Percentiles rank a stretch among this genome's conserved stretches.
Conservation (phyloP, 2,113 vertebrate genomes). For the Orycteropus afer region DNA sequence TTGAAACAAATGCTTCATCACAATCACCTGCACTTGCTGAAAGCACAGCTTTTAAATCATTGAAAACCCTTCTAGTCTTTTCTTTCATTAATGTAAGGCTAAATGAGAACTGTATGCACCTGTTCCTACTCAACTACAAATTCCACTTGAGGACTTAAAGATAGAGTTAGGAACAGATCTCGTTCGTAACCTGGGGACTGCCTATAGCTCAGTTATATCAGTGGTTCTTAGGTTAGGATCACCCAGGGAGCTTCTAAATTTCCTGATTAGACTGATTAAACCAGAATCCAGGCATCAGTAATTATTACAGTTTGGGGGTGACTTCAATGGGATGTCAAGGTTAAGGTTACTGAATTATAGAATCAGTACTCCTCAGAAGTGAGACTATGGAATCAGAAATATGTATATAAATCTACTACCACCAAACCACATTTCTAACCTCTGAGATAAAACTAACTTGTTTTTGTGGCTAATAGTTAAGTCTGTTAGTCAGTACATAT, state of each 20-base stretch:
- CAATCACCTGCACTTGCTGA: too few relatives aligned
- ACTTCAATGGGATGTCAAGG: conserved; percentile 31
- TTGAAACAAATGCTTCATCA: too few relatives aligned
- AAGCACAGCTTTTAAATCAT: too few relatives aligned
- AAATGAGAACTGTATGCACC: too few relatives aligned
- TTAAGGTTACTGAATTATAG: not conserved
- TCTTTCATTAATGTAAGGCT: too few relatives aligned
- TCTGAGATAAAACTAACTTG: not conserved
- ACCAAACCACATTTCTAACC: not conserved
- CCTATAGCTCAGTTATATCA: not conserved
- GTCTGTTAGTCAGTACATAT: not conserved
- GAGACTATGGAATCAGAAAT: not conserved
- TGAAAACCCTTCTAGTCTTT: too few relatives aligned
- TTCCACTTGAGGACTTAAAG: too few relatives aligned
- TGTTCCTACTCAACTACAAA: too few relatives aligned
- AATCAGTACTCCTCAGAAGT: not conserved
- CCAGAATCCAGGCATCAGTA: not conserved
- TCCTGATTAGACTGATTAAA: not conserved
- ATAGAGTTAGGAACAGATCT: too few relatives aligned
- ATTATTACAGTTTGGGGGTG: not conserved
- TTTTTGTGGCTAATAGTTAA: not conserved
- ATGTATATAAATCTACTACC: not conserved
- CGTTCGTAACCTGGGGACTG: too few relatives aligned
- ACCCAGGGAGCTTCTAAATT: not conserved
- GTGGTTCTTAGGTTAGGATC: not conserved